Conservation (phyloP, 2,888 invertebrate genomes). For the Phasia obesa region DNA sequence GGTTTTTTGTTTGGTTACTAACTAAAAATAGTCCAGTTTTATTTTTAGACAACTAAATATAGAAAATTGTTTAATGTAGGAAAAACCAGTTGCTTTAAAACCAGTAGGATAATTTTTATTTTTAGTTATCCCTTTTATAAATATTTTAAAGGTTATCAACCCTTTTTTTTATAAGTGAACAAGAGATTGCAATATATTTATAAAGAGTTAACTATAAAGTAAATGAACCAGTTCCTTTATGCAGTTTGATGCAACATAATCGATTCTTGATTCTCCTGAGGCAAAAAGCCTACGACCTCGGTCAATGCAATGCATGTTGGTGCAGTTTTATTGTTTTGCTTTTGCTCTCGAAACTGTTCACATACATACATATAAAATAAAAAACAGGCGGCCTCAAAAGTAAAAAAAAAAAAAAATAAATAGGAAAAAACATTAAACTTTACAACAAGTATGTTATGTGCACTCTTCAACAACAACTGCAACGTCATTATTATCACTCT, state of each 20-base stretch:
- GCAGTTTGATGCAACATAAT: constrained; percentile 62
- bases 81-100: not conserved
- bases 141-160: constrained; percentile 37
- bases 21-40: not conserved
- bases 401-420: not conserved
- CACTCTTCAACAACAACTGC: constrained; percentile 23
- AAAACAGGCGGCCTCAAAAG: constrained; percentile 47
- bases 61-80: not conserved
- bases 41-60: constrained; percentile 32
- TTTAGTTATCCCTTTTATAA: not conserved
- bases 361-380: not conserved
- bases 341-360: constrained; percentile 7
- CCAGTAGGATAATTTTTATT: constrained; percentile 6
- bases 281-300: constrained; percentile 61
- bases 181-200: constrained; percentile 8
- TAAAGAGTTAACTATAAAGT: not conserved
- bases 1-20: not conserved
- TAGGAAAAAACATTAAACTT: constrained; percentile 35
- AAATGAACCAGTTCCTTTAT: constrained; percentile 57
- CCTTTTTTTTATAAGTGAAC: constrained; percentile 12
- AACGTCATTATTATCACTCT: constrained; percentile 13
- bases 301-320: constrained; percentile 61
- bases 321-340: constrained; percentile 51
- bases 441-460: constrained; percentile 11
- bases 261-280: constrained; percentile 46